Evolutionary conservation across 1,140 invertebrate genomes (phyloP).

Genomic region (Elymnias hypermnestra): DNA sequence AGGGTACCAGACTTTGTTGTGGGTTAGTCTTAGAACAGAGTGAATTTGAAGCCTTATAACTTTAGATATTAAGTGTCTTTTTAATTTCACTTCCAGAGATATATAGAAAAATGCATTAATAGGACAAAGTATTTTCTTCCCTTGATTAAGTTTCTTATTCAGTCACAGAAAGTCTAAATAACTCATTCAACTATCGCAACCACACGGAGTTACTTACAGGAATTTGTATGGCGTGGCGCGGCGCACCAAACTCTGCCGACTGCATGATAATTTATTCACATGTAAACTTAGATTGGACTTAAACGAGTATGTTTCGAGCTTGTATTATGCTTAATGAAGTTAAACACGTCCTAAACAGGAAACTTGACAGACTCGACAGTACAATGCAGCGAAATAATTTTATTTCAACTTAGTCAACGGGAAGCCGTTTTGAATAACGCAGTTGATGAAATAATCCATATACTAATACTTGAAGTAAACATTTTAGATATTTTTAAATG

Average conservation of each 20-base stretch:
- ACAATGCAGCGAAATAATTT: constrained; percentile 24
- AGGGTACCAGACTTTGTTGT: no score
- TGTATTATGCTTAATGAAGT: constrained; percentile 72
- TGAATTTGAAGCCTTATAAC: no score
- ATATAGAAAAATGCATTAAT: no score
- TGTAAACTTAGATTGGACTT: constrained; percentile 73
- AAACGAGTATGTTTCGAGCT: constrained; percentile 69
- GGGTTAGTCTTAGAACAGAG: no score
- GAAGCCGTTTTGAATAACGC: constrained; percentile 2
- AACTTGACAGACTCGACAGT: constrained; percentile 25
- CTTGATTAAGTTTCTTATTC: no score
- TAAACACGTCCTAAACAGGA: constrained; percentile 62
- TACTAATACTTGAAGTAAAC: no score
- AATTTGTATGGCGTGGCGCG: constrained; percentile 37
- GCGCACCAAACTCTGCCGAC: constrained; percentile 44
- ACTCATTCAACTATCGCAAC: constrained; percentile 6
- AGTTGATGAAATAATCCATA: no score
- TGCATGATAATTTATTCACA: constrained; percentile 73
- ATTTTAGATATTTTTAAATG: background rate
- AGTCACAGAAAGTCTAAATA: background rate
- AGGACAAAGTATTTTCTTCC: no score
- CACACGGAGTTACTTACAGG: constrained; percentile 29
- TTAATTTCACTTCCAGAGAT: no score
- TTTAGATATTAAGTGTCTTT: no score
- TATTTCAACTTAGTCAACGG: constrained; percentile 2